These are phyloP conservation scores for Nothocercus julius DNA, from an alignment of 2,113 vertebrate species.

Conservation along the genomic window DNA sequence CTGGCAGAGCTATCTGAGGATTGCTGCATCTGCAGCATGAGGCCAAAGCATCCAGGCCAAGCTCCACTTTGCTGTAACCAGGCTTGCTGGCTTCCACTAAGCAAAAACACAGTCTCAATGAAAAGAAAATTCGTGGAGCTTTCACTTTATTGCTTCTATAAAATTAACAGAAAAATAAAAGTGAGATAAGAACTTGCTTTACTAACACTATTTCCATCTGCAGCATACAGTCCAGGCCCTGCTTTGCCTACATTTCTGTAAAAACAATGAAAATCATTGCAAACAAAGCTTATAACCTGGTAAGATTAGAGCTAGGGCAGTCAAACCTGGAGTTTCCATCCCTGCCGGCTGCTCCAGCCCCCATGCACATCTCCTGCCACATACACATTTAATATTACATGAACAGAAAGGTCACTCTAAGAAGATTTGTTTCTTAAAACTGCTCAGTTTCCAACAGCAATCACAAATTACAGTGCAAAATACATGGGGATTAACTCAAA, in stretches of 20 bases:
- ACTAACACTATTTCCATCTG: slow-evolving; percentile 27
- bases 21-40: neutral
- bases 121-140: neutral
- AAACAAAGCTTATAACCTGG: neutral
- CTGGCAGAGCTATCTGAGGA: neutral
- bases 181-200: slow-evolving; percentile 35
- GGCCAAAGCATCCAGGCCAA: neutral
- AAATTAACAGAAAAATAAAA: slow-evolving; percentile 63
- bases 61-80: neutral
- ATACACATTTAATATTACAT: neutral
- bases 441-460: neutral
- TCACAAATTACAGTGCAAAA: neutral
- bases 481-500: neutral
- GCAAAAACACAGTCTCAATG: neutral
- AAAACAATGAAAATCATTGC: neutral
- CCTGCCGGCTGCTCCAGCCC: neutral
- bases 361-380: neutral
- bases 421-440: neutral
- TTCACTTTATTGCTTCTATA: slow-evolving; percentile 12
- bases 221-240: neutral
- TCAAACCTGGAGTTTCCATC: neutral
- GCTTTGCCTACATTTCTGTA: slow-evolving; percentile 4
- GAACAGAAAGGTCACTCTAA: neutral
- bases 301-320: neutral
- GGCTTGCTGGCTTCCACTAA: neutral